Percentiles rank a stretch among this genome's conserved stretches.
phyloP scores from a whole-genome alignment of 2,113 vertebrate species.

The Dasyornis broadbenti region DNA sequence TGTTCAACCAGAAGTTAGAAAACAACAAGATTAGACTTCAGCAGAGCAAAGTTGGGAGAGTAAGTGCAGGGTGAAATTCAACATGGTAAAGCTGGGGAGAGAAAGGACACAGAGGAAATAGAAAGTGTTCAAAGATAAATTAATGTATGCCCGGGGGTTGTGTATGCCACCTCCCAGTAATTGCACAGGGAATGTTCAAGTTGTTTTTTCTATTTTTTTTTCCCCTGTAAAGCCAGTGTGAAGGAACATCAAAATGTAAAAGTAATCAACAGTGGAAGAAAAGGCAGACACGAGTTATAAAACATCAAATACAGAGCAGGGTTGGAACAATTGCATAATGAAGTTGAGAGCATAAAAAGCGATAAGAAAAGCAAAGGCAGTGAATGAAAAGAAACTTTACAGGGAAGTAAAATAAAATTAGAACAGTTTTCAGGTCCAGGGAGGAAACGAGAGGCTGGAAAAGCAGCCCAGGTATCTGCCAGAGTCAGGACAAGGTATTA shows the following conservation, averaged over 20 bases:
- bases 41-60: not conserved
- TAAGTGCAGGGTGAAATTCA: conserved; percentile 43
- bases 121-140: conserved; percentile 60
- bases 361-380: conserved; percentile 45
- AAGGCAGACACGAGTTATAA: conserved; percentile 39
- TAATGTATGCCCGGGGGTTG: conserved; percentile 45
- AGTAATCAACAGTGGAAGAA: conserved; percentile 52
- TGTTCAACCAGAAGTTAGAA: conserved; percentile 15
- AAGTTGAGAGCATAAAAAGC: conserved; percentile 13
- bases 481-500: not conserved
- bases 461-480: not conserved
- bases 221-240: not conserved
- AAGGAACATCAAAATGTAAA: conserved; percentile 37
- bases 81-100: conserved; percentile 16
- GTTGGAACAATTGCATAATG: conserved; percentile 55
- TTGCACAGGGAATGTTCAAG: conserved; percentile 23
- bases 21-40: conserved; percentile 15
- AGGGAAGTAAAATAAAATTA: not conserved
- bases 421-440: not conserved
- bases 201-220: conserved; percentile 7
- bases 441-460: not conserved
- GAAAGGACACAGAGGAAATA: conserved; percentile 51
- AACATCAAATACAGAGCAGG: conserved; percentile 37
- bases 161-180: conserved; percentile 29
- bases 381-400: not conserved